Percentiles rank a stretch among this genome's conserved stretches.
Conservation (phyloP, 2,113 vertebrate species). For the Corvus moneduloides region DNA sequence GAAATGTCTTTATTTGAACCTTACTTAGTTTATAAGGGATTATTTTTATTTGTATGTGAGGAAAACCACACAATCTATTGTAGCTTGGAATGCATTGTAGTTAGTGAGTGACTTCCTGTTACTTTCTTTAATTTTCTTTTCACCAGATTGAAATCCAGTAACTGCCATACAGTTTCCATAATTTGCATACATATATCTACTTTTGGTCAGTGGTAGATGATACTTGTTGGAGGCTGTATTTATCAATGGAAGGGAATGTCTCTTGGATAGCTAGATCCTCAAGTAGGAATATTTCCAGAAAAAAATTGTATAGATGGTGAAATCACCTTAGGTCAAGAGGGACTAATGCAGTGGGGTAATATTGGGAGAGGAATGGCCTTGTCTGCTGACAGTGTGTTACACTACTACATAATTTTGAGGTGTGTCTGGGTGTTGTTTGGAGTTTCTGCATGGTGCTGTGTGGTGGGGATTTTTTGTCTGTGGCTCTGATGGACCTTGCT, state of each 20-base stretch:
- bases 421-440: not conserved
- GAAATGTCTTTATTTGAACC: not conserved
- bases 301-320: not conserved
- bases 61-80: not conserved
- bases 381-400: not conserved
- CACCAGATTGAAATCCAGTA: not conserved
- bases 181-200: not conserved
- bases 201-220: not conserved
- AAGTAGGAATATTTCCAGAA: not conserved
- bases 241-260: not conserved
- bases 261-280: not conserved
- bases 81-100: not conserved
- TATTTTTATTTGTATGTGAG: not conserved
- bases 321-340: not conserved
- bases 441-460: not conserved
- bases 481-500: not conserved
- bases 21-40: not conserved
- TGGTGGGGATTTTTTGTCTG: not conserved
- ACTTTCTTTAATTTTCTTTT: not conserved
- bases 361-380: not conserved
- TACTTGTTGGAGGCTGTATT: not conserved
- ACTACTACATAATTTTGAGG: not conserved
- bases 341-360: not conserved
- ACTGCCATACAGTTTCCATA: not conserved
- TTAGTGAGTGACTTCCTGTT: not conserved